These are phyloP conservation scores for Cyphomyrus discorhynchus DNA, from an alignment of 2,113 vertebrate species.

Conservation along the genomic window DNA sequence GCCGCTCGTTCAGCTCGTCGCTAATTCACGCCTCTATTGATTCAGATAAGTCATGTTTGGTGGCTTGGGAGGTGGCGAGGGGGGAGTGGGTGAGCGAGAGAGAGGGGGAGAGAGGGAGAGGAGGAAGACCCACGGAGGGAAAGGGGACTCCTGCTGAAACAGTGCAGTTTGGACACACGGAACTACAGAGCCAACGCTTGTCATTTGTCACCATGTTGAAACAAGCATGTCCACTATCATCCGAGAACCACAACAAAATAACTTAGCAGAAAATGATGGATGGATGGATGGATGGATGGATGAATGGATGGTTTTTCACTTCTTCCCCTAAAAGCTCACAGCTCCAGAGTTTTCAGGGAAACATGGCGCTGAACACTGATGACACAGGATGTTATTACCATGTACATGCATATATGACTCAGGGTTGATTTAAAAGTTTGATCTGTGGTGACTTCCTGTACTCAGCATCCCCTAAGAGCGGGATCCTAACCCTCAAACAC, in stretches of 20 bases:
- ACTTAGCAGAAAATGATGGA: not conserved
- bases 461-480: not conserved
- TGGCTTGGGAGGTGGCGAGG: not conserved
- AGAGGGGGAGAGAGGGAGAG: not conserved
- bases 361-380: not conserved
- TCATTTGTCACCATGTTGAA: not conserved
- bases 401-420: not conserved
- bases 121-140: not conserved
- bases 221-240: not conserved
- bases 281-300: not conserved
- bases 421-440: not conserved
- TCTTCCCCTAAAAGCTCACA: not conserved
- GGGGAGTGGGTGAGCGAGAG: not conserved
- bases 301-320: not conserved
- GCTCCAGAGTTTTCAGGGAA: not conserved
- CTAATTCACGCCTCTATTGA: constrained; percentile 32
- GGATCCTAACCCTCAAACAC: not conserved
- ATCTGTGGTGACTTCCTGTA: not conserved
- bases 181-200: not conserved
- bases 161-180: not conserved
- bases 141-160: not conserved
- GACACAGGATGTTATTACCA: not conserved
- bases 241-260: not conserved
- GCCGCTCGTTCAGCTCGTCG: not conserved
- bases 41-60: constrained; percentile 21